phyloP scores from a whole-genome alignment of 1,140 invertebrate species.

The Drosophila watanabei region DNA sequence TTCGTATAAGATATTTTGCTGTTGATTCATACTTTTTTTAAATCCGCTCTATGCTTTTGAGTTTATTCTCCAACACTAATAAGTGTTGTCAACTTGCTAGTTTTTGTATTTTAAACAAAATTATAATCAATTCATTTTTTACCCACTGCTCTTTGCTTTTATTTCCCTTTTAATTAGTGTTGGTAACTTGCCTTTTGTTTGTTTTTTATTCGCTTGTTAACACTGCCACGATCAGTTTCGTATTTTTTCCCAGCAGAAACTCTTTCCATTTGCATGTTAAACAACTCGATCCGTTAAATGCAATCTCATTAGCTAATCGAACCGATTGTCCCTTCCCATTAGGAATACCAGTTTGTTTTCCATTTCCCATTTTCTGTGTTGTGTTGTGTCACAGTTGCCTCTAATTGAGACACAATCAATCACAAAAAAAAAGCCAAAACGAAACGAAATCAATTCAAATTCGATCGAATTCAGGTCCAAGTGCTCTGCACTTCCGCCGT shows the following conservation, averaged over 20 bases:
- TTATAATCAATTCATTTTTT: background rate
- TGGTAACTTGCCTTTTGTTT: background rate
- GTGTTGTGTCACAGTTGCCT: conserved; percentile 12
- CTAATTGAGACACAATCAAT: conserved; percentile 60
- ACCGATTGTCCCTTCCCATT: conserved; percentile 13
- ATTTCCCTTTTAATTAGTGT: background rate
- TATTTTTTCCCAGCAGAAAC: conserved; percentile 1
- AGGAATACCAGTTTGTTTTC: conserved; percentile 15
- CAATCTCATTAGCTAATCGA: conserved; percentile 49
- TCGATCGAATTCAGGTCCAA: conserved; percentile 27
- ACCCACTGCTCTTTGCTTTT: background rate
- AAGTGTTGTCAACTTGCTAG: background rate
- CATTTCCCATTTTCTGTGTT: conserved; percentile 15
- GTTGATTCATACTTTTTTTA: background rate
- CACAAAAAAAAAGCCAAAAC: conserved; percentile 8
- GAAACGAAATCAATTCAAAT: conserved; percentile 36
- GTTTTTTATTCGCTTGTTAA: background rate
- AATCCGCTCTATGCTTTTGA: background rate
- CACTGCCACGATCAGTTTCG: background rate
- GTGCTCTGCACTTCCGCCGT: conserved; percentile 53
- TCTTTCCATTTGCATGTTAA: conserved; percentile 8
- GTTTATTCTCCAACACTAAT: background rate
- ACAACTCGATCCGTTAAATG: conserved; percentile 1
- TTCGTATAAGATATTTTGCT: background rate
- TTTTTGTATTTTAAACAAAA: background rate